Conservation (phyloP, 2,113 vertebrate genomes). For the Myrmecobius fasciatus region DNA sequence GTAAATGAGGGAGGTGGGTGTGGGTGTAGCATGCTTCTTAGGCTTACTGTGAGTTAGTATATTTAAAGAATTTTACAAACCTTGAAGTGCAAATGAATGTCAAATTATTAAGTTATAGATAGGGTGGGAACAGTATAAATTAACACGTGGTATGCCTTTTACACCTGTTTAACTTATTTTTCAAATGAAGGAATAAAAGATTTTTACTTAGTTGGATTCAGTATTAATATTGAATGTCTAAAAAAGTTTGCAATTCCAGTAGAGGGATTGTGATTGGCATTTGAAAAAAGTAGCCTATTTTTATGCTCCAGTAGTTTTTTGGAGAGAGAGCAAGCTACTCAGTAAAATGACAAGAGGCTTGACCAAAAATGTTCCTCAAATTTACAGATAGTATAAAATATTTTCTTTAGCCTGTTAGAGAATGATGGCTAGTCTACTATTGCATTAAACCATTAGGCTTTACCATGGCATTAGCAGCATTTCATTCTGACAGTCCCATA, state of each 20-base stretch:
- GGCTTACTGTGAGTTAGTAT: not conserved
- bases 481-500: not conserved
- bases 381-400: conserved; percentile 25
- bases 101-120: too few species aligned
- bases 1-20: not conserved
- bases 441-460: conserved; percentile 5
- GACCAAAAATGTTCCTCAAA: conserved; percentile 23
- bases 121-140: not conserved
- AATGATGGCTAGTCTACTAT: conserved; percentile 4
- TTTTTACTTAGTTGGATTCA: not conserved
- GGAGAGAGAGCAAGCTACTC: not conserved
- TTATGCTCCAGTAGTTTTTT: not conserved
- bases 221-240: not conserved
- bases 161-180: conserved; percentile 29
- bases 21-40: not conserved
- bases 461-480: not conserved
- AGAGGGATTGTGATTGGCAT: not conserved
- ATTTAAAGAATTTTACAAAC: not conserved
- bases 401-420: not conserved
- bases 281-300: not conserved
- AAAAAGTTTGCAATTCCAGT: not conserved
- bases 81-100: too few species aligned
- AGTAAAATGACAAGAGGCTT: conserved; percentile 1
- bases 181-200: conserved; percentile 12
- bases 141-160: not conserved